These are phyloP conservation scores for Petrolisthes manimaculis DNA, from an alignment of 2,888 invertebrate species.

Conservation along the genomic window DNA sequence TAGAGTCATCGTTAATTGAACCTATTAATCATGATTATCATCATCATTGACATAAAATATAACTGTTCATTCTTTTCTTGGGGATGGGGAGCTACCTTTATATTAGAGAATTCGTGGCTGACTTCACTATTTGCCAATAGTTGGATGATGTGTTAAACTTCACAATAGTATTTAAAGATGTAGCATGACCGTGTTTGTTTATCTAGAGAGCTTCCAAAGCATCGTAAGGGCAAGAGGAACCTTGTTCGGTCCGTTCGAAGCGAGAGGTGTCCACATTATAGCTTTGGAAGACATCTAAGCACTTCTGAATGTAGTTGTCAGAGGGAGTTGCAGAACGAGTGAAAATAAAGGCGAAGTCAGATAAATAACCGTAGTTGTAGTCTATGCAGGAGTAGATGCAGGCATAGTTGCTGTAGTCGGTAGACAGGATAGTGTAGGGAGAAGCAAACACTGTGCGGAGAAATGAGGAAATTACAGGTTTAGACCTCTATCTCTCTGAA, in stretches of 20 bases:
- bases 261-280: neutral
- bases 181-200: no score
- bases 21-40: no score
- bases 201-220: neutral
- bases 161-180: no score
- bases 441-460: constrained; percentile 13
- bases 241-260: neutral
- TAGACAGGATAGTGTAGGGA: constrained; percentile 17
- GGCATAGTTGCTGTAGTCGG: constrained; percentile 31
- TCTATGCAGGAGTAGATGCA: constrained; percentile 29
- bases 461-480: neutral
- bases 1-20: no score
- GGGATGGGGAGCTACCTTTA: no score
- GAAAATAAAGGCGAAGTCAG: constrained; percentile 35
- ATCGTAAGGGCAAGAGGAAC: neutral
- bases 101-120: no score
- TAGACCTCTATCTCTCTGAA: no score
- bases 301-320: constrained; percentile 8
- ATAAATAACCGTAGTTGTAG: constrained; percentile 21
- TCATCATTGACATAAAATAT: no score
- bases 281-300: constrained; percentile 26
- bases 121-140: no score
- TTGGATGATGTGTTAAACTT: no score
- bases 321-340: neutral
- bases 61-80: no score